phyloP scores from a whole-genome alignment of 2,797 vertebrate species.

The Schizopygopsis malacanthus region DNA sequence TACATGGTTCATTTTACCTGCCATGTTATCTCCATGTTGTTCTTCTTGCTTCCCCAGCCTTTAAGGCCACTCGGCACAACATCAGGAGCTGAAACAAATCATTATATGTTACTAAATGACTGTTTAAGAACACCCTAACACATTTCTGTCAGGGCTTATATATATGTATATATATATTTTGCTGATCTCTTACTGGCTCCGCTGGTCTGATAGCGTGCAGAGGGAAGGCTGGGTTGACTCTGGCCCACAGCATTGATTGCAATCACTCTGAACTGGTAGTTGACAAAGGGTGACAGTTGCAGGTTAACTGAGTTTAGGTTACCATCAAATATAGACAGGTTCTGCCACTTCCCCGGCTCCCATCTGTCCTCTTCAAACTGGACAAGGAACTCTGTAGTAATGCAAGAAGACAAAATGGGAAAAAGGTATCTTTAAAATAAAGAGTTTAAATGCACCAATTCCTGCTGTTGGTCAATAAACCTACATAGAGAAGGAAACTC shows the following conservation, averaged over 20 bases:
- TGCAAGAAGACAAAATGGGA: neutral
- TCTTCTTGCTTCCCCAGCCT: conserved; percentile 89
- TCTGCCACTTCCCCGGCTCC: conserved; percentile 87
- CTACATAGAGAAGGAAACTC: neutral
- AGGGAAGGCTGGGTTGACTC: conserved; percentile 89
- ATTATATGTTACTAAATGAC: conserved; percentile 6
- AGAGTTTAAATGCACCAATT: neutral
- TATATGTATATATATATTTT: neutral
- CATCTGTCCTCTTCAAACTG: conserved; percentile 93
- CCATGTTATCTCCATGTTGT: conserved; percentile 98
- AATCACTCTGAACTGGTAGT: conserved; percentile 96
- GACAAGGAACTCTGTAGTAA: conserved; percentile 85
- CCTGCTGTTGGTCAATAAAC: neutral
- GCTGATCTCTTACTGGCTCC: conserved; percentile 83
- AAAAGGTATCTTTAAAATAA: neutral
- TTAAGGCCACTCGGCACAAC: conserved; percentile 85
- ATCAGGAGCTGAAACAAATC: conserved; percentile 86
- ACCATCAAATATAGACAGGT: conserved; percentile 86
- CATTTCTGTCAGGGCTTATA: neutral
- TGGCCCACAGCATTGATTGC: conserved; percentile 92
- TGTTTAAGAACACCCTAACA: neutral
- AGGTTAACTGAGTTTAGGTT: conserved; percentile 88
- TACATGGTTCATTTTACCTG: conserved; percentile 79
- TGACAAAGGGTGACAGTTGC: conserved; percentile 89
- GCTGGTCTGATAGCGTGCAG: conserved; percentile 88